Evolutionary conservation across 2,113 vertebrate genomes (phyloP), one percentile per base, ranked within the genome.

Genomic region (Globicephala melas): DNA sequence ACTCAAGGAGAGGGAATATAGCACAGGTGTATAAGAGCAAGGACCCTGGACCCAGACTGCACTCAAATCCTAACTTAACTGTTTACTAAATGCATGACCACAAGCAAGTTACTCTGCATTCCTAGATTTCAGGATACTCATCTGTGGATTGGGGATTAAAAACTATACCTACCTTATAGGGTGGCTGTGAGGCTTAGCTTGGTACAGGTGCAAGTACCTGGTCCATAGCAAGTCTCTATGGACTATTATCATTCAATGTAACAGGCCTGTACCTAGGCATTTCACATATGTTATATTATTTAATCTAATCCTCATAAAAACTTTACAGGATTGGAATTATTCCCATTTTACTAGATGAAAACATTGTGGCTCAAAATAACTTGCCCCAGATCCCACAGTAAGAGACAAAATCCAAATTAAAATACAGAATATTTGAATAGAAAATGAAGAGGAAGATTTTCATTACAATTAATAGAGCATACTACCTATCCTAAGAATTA

Each of bases 221-320:
- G 21, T 77, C 63, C 33, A 25, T 41, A 76, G 73, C 50, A 95
- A 58, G 4, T 80, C 60, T 85, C 58, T 73, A 18, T 81, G 11
- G 41, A 81, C 58, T 84, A 47, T 71, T 73, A 50, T 25, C 60
- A 68, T 63, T 92, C 77, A 94, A 0, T 81, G 36, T 58, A 89
- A 84, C 8, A 92, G 36, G 20, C 38, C 67, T 76, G 41, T 86
- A 38, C 55, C 47, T 80, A 91, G 33, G 47, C 18, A 53, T 88
- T 88, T 93, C 55, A 58, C 26, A 33, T 53, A 53, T 76, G 68
- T 74, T 81, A 68, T 36, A 85, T 91, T 81, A 83, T 87, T 87
- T 87, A 94, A 71, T 71, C 11, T 90, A 89, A 81, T 93, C 41
- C 11, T 89, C 71, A 70, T 68, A 62, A 91, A 96, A 95, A 89